Evolutionary conservation across 1,140 invertebrate genomes (phyloP).

Genomic region (Drosophila sturtevanti): DNA sequence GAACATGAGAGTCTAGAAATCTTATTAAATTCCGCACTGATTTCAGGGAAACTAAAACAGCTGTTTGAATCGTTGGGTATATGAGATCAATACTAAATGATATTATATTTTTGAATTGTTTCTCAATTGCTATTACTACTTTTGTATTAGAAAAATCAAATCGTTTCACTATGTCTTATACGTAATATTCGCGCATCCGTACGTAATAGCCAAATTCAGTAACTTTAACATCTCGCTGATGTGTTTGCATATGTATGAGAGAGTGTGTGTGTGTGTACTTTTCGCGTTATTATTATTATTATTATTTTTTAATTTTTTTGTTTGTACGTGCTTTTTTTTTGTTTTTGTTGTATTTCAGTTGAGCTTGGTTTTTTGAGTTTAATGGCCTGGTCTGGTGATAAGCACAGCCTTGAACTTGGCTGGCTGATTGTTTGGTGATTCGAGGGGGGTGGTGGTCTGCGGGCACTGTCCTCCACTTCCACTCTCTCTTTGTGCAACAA

Average conservation of each 20-base stretch:
- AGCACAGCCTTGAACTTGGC: slow-evolving; percentile 74
- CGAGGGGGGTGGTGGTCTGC: not conserved
- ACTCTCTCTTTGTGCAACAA: slow-evolving; percentile 26
- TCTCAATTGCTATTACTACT: no score
- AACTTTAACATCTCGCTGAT: no score
- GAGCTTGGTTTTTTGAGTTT: slow-evolving; percentile 42
- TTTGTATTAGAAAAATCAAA: no score
- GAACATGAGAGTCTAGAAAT: not conserved
- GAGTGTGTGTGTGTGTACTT: slow-evolving; percentile 12
- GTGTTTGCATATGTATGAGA: not conserved
- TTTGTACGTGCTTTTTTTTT: slow-evolving; percentile 31
- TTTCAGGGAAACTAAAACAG: not conserved
- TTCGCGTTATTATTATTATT: slow-evolving; percentile 16
- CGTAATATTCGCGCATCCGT: not conserved
- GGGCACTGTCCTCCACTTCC: not conserved
- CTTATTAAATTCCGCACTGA: not conserved
- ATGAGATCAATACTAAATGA: no score
- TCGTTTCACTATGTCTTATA: not conserved
- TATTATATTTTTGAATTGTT: no score
- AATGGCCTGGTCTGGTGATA: slow-evolving; percentile 57
- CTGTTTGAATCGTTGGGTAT: not conserved
- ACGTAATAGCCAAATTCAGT: no score
- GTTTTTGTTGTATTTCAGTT: slow-evolving; percentile 26
- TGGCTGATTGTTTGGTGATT: not conserved
- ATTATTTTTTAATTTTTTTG: slow-evolving; percentile 21